Evolutionary conservation across 2,113 vertebrate species (phyloP).

Genomic region (Boulengeromyrus knoepffleri): DNA sequence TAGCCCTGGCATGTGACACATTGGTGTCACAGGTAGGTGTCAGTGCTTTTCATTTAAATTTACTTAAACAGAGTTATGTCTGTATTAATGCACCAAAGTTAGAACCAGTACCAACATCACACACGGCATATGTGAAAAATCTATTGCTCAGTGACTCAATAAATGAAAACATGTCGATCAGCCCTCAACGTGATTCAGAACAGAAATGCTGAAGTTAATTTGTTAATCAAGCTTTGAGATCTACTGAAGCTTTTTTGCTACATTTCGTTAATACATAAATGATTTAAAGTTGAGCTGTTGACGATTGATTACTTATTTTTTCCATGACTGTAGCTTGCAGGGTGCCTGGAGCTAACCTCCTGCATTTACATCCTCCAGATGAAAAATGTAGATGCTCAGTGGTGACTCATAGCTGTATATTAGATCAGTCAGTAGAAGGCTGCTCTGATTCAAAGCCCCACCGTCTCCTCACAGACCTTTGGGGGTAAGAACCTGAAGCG

Average conservation of each 20-base stretch:
- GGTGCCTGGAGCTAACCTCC: not conserved
- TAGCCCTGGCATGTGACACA: slow-evolving; percentile 79
- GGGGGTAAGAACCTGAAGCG: slow-evolving; percentile 79
- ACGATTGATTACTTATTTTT: not conserved
- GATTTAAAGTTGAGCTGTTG: not conserved
- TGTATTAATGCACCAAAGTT: not conserved
- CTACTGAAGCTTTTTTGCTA: not conserved
- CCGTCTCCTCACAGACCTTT: slow-evolving; percentile 60
- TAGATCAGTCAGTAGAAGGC: not conserved
- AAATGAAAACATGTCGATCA: not conserved
- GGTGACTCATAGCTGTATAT: not conserved
- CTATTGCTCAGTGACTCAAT: not conserved
- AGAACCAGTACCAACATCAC: not conserved
- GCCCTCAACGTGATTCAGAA: not conserved
- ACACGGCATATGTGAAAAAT: not conserved
- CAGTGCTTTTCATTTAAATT: not conserved
- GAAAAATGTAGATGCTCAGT: not conserved
- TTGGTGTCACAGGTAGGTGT: slow-evolving; percentile 83
- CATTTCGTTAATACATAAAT: not conserved
- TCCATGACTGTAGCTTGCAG: not conserved
- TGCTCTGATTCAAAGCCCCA: not conserved
- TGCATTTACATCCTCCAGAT: not conserved
- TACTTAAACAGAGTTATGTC: not conserved
- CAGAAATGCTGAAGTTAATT: not conserved
- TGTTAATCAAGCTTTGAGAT: not conserved